phyloP scores from a whole-genome alignment of 2,113 vertebrate genomes.

The Dicerorhinus sumatrensis region DNA sequence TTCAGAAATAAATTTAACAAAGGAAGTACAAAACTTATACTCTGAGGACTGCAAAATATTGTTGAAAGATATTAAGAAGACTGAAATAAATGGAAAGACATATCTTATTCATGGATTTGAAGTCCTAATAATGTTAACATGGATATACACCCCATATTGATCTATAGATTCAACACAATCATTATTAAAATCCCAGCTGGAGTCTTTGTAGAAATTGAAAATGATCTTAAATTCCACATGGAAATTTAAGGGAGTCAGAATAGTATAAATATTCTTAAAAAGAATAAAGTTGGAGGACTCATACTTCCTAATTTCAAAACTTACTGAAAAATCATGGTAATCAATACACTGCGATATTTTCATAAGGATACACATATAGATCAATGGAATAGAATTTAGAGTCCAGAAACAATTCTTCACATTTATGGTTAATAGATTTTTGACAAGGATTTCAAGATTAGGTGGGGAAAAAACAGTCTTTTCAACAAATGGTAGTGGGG shows the following conservation, averaged over 20 bases:
- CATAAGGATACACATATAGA: background rate
- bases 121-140: background rate
- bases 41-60: background rate
- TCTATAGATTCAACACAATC: background rate
- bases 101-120: background rate
- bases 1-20: background rate
- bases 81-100: background rate
- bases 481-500: too few species aligned
- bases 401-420: background rate
- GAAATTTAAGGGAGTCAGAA: background rate
- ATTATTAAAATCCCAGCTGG: background rate
- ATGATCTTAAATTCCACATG: background rate
- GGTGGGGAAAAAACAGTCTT: background rate
- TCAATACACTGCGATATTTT: background rate
- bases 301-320: background rate
- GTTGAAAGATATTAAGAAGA: background rate
- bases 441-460: background rate
- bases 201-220: background rate
- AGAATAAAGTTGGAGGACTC: background rate
- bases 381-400: background rate
- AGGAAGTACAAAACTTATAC: background rate
- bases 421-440: background rate
- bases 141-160: background rate
- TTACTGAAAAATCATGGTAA: background rate
- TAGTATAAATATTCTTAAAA: background rate